phyloP scores from a whole-genome alignment of 1,140 invertebrate genomes.

The Drosophila triauraria region DNA sequence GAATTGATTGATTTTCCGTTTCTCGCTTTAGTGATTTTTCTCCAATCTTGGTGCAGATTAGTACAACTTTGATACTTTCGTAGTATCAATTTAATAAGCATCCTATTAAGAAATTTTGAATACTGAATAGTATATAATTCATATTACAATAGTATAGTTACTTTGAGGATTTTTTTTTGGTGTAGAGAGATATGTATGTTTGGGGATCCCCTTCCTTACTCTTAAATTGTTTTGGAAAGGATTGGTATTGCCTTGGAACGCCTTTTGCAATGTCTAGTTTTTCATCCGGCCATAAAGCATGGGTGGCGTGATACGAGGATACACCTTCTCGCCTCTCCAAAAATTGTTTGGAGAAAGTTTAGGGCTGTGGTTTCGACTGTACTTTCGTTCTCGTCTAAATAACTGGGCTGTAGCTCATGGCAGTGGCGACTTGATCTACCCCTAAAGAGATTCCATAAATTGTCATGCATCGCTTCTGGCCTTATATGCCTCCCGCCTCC shows the following conservation, averaged over 20 bases:
- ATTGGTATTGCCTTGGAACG: conserved; percentile 10
- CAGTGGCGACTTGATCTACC: conserved; percentile 32
- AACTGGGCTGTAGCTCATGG: conserved; percentile 21
- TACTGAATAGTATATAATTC: too few species aligned
- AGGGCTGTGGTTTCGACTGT: conserved; percentile 2
- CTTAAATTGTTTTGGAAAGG: conserved; percentile 10
- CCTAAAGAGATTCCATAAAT: conserved; percentile 38
- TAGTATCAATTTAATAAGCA: too few species aligned
- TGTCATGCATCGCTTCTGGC: conserved; percentile 31
- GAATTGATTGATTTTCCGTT: too few species aligned
- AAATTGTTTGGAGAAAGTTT: conserved; percentile 13
- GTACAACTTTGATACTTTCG: too few species aligned
- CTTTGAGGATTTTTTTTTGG: too few species aligned
- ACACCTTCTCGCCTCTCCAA: not conserved
- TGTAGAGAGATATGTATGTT: not conserved
- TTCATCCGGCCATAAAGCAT: conserved; percentile 13
- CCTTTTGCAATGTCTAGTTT: conserved; percentile 11
- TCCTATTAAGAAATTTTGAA: too few species aligned
- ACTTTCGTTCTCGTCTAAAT: not conserved
- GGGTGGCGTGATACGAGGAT: not conserved
- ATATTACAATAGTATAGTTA: too few species aligned
- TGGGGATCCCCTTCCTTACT: not conserved
- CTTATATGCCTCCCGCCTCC: not conserved
- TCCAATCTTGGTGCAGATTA: too few species aligned
- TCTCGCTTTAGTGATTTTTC: too few species aligned